Percentiles rank a stretch among this genome's conserved stretches.
Conservation (phyloP, 2,113 vertebrate genomes). For the Rhagologus leucostigma region DNA sequence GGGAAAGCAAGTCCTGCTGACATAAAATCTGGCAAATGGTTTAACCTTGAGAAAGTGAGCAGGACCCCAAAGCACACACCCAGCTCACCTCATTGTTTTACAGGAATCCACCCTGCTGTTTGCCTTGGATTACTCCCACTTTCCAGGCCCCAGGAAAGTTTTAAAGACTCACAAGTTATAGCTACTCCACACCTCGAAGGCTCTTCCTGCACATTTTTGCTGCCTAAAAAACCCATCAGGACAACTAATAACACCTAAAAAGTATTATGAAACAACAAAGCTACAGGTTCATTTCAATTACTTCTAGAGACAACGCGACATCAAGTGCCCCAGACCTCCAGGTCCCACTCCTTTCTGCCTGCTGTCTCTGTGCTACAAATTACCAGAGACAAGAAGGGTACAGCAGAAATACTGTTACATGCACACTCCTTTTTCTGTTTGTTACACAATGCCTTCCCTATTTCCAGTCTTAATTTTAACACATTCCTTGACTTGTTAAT, state of each 20-base stretch:
- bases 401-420: neutral
- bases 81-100: neutral
- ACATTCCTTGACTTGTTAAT: neutral
- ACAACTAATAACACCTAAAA: neutral
- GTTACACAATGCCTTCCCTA: neutral
- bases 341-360: neutral
- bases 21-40: neutral
- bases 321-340: neutral
- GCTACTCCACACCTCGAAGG: neutral
- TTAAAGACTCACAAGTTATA: neutral
- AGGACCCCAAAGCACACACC: neutral
- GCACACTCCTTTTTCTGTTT: neutral
- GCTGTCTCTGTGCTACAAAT: neutral
- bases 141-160: neutral
- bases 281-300: neutral
- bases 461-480: conserved; percentile 20
- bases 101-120: neutral
- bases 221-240: neutral
- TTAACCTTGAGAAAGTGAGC: neutral
- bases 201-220: neutral
- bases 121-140: neutral
- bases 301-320: accelerated
- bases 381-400: neutral
- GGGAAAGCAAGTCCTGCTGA: neutral
- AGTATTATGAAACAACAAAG: neutral